Conservation (phyloP, 2,797 vertebrate species). For the Lithobates pipiens region DNA sequence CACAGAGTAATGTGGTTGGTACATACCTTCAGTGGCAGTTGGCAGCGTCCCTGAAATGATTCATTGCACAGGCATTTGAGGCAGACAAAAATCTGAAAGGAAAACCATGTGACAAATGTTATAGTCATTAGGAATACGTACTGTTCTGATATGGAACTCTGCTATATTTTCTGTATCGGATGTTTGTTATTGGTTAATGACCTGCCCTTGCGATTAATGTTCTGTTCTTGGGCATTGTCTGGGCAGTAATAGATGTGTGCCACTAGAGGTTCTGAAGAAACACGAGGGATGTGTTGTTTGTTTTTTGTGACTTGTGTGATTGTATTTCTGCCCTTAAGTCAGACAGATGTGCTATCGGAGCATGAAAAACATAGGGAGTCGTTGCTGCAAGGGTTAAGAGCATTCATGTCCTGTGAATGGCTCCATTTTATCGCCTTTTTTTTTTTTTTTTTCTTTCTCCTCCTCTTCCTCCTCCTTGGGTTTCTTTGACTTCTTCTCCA, state of each 20-base stretch:
- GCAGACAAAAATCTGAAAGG: constrained; percentile 22
- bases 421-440: constrained; percentile 13
- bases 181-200: not conserved
- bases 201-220: not conserved
- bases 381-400: constrained; percentile 8
- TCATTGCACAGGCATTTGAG: constrained; percentile 45
- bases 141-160: not conserved
- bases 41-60: not conserved
- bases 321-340: not conserved
- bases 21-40: not conserved
- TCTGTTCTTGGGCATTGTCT: not conserved
- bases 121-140: not conserved
- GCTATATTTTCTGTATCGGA: not conserved
- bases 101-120: not conserved
- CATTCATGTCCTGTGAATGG: constrained; percentile 42
- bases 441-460: constrained; percentile 12
- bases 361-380: not conserved
- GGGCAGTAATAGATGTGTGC: too few relatives aligned
- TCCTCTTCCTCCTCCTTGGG: constrained; percentile 44
- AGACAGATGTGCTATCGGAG: not conserved
- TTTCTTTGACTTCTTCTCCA: constrained; percentile 59
- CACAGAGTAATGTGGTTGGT: not conserved
- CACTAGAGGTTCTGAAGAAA: not conserved
- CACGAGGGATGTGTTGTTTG: not conserved
- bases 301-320: too few relatives aligned